These are phyloP conservation scores for Stigmatopora argus DNA, from an alignment of 2,113 vertebrate genomes.

Conservation along the genomic window DNA sequence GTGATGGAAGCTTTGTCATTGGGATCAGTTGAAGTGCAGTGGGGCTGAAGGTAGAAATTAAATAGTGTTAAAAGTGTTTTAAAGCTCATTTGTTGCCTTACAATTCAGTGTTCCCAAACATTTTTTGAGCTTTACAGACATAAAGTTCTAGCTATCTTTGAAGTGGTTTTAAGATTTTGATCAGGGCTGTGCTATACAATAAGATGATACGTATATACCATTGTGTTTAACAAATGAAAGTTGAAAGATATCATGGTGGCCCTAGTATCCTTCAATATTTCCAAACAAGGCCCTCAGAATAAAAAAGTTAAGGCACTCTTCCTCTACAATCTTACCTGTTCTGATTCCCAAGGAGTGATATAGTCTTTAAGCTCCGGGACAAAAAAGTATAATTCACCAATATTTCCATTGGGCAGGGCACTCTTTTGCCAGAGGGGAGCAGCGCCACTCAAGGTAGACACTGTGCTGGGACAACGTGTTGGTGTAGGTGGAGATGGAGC, in stretches of 20 bases:
- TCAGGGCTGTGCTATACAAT: too few relatives aligned
- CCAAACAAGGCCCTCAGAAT: neutral
- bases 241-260: too few relatives aligned
- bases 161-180: too few relatives aligned
- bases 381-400: constrained; percentile 66
- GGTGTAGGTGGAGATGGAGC: constrained; percentile 71
- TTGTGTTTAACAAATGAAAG: too few relatives aligned
- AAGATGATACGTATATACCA: too few relatives aligned
- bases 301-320: neutral
- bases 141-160: too few relatives aligned
- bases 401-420: constrained; percentile 54
- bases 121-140: too few relatives aligned
- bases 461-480: constrained; percentile 65
- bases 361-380: constrained; percentile 66
- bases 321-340: constrained; percentile 56
- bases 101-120: too few relatives aligned
- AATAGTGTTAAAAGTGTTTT: neutral
- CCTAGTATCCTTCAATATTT: neutral
- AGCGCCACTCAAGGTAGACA: constrained; percentile 53
- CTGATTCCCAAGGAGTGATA: constrained; percentile 53
- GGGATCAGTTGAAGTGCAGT: neutral
- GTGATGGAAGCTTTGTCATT: neutral
- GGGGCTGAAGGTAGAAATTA: constrained; percentile 24
- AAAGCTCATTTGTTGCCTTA: neutral
- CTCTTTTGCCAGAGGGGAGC: constrained; percentile 82